Evolutionary conservation across 2,113 vertebrate genomes (phyloP), one percentile per base, ranked within the genome.

Genomic region (Xenopus borealis): DNA sequence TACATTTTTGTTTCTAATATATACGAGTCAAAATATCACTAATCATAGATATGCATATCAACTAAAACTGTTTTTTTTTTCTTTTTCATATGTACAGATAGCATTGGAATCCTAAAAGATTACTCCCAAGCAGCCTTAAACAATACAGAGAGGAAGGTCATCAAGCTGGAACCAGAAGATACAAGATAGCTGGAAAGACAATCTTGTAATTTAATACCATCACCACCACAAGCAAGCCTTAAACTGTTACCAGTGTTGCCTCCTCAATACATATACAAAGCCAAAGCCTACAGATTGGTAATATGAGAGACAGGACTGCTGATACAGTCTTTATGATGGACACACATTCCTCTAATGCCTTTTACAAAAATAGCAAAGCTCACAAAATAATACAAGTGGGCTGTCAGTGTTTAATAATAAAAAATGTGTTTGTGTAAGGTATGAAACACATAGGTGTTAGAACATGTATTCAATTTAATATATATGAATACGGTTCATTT

Each of bases 101-200:
- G 89, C 78, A 88, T 92, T 82, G 95, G 95, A 73, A 94, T 92
- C 79, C 86, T 93, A 80, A 93, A 92, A 83, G 92, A 94, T 82
- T 90, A 90, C 67, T 93, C 93, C 82, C 95, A 96, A 80, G 93
- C 93, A 16, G 88, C 90, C 81, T 88, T 93, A 66, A 88, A 86
- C 82, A 90, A 82, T 82, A 76, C 93, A 10, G 95, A 97, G 79
- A 94, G 94, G 87, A 97, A 94, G 81, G 91, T 90, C 81, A 95
- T 98, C 86, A 98, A 98, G 88, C 94, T 94, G 84, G 96, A 98
- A 82, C 95, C 96, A 9, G 95, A 98, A 88, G 96, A 98, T 84
- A 91, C 95, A 83, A 96, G 94, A 96, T 98, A 98, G 94, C 94
- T 97, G 97, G 94, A 93, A 85, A 72, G 84, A 82, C 76, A 72